These are phyloP conservation scores for Myrmophylax atrothorax DNA, from an alignment of 2,113 vertebrate genomes.

Conservation along the genomic window DNA sequence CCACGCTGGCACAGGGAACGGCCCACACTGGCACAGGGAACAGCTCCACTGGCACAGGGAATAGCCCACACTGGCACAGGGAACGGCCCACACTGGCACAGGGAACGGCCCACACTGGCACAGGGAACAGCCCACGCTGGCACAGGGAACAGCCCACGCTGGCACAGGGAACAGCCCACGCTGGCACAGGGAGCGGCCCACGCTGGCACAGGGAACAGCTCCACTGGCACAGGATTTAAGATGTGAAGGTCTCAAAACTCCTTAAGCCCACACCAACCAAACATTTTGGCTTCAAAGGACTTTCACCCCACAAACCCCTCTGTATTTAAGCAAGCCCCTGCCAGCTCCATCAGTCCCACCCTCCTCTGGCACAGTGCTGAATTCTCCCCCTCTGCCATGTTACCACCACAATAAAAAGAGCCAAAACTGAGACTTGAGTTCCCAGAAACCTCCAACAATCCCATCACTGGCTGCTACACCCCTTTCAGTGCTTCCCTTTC, in stretches of 20 bases:
- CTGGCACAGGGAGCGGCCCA: no score
- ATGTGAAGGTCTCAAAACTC: background rate
- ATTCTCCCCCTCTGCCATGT: background rate
- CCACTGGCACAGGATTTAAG: no score
- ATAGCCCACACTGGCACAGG: no score
- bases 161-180: no score
- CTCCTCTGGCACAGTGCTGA: background rate
- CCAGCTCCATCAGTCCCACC: background rate
- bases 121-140: no score
- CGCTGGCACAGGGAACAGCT: no score
- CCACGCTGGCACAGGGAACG: no score
- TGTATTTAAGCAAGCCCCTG: background rate
- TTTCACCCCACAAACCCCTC: background rate
- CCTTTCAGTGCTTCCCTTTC: constrained; percentile 46
- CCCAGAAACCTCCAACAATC: constrained; percentile 25
- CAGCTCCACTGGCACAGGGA: no score
- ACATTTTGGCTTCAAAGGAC: background rate
- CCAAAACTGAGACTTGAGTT: background rate
- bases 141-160: no score
- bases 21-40: no score
- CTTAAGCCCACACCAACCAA: background rate
- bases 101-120: no score
- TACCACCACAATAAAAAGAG: background rate
- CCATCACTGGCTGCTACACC: background rate
- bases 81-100: no score